Evolutionary conservation across 1,140 invertebrate species (phyloP).

Genomic region (Apis mellifera): DNA sequence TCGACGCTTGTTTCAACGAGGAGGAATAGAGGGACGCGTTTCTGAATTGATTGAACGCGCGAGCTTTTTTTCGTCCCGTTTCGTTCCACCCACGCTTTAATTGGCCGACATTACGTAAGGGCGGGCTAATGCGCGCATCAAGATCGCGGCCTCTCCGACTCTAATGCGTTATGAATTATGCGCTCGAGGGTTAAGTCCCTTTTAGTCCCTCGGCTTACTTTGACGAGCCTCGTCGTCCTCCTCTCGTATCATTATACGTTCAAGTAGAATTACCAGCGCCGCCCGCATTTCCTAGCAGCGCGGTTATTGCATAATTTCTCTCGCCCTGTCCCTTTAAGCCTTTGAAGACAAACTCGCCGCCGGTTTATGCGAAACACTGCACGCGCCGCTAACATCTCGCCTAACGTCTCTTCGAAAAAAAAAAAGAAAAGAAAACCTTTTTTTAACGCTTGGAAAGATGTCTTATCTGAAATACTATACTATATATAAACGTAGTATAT

Average conservation of each 20-base stretch:
- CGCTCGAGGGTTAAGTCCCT: conserved; percentile 49
- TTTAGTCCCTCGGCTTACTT: conserved; percentile 46
- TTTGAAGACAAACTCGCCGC: conserved; percentile 28
- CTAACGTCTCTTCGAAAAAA: background rate
- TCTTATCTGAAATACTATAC: background rate
- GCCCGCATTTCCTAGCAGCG: conserved; percentile 52
- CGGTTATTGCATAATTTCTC: conserved; percentile 52
- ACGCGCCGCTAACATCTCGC: no score
- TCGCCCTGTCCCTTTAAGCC: conserved; percentile 20
- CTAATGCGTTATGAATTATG: conserved; percentile 55
- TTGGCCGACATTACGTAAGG: conserved; percentile 20
- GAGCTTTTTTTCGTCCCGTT: background rate
- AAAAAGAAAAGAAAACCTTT: background rate
- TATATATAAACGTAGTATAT: no score
- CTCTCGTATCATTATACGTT: conserved; percentile 51
- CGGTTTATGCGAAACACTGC: conserved; percentile 12
- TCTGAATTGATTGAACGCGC: no score
- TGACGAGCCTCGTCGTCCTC: conserved; percentile 38
- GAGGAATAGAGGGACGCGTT: no score
- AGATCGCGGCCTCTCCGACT: conserved; percentile 16
- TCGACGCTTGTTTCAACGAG: no score
- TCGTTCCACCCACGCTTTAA: background rate
- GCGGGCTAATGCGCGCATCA: conserved; percentile 15
- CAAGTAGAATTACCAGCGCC: conserved; percentile 42
- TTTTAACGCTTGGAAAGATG: background rate